phyloP scores from a whole-genome alignment of 2,888 invertebrate genomes.

The Apodemia duryi region DNA sequence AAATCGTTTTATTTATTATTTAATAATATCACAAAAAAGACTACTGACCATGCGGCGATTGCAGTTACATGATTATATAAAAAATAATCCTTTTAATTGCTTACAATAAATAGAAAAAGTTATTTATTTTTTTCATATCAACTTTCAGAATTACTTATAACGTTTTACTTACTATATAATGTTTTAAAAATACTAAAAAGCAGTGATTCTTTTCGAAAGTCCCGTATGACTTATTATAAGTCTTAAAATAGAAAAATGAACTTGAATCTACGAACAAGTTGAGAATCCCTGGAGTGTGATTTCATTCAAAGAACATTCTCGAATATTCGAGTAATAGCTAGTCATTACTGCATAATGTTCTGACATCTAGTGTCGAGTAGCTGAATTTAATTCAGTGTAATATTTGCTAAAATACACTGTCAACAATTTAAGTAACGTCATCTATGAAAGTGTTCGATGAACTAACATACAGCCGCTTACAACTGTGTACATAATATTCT shows the following conservation, averaged over 20 bases:
- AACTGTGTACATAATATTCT: too few species aligned
- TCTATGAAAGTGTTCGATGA: neutral
- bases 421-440: neutral
- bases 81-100: too few species aligned
- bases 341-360: neutral
- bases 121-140: too few species aligned
- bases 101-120: too few species aligned
- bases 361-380: conserved; percentile 44
- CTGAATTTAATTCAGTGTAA: neutral
- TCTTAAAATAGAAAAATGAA: neutral
- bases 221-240: neutral
- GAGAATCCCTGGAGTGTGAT: conserved; percentile 11
- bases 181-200: neutral
- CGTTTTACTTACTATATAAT: too few species aligned
- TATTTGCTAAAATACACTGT: neutral
- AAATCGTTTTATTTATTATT: too few species aligned
- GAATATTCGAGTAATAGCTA: conserved; percentile 33
- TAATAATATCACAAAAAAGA: too few species aligned
- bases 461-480: too few species aligned
- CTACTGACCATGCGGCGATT: too few species aligned
- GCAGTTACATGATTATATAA: too few species aligned
- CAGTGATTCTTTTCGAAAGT: neutral
- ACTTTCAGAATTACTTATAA: too few species aligned
- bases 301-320: conserved; percentile 11
- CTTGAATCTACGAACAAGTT: conserved; percentile 2